Evolutionary conservation across 2,888 invertebrate species (phyloP), one percentile per base, ranked within the genome.

Genomic region (Patella depressa): DNA sequence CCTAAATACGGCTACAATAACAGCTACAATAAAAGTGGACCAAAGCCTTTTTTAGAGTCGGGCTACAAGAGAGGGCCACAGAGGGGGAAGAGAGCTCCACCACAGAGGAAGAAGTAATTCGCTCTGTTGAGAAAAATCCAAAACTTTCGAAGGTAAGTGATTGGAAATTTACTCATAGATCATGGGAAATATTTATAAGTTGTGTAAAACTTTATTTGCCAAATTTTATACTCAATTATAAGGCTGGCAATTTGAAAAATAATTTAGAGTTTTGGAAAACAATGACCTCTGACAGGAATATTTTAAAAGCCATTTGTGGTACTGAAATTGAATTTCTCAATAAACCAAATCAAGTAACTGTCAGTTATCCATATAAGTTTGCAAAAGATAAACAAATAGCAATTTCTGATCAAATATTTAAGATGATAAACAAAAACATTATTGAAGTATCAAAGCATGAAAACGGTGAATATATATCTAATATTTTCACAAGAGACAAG

Each of bases 401-500:
- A 34, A 75, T 54, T 53, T 65, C 45, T 11, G 12, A 11, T 15
- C 53, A 75, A 53, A 14, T 70, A 19, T 57, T 24, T 53, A 17
- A 69, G 53, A 70, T 54, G 53, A n/a, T 11, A 19, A 17, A 24
- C 11, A 70, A 53, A 70, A 24, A 15, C 24, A 54, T 75, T 53
- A 75, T 70, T 69, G 69, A 53, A 69, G 24, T 69, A 24, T 53
- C 70, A 17, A 34, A 11, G 7, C 9, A 53, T 70, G 54, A 70
- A n/a, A 4, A 5, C 45, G 53, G n/a, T 29, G 53, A 75, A 54
- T 19, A 54, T 75, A 53, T 75, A 29, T 54, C 70, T 17, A 69
- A 69, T 53, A 34, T 70, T 29, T 70, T 75, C 34, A 54, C 65
- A 19, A 3, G 24, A 70, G 53, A 24, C 19, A 75, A 75, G 24